Evolutionary conservation across 2,797 vertebrate species (phyloP), one percentile per base, ranked within the genome.

Genomic region (Phrynocephalus vlangalii): DNA sequence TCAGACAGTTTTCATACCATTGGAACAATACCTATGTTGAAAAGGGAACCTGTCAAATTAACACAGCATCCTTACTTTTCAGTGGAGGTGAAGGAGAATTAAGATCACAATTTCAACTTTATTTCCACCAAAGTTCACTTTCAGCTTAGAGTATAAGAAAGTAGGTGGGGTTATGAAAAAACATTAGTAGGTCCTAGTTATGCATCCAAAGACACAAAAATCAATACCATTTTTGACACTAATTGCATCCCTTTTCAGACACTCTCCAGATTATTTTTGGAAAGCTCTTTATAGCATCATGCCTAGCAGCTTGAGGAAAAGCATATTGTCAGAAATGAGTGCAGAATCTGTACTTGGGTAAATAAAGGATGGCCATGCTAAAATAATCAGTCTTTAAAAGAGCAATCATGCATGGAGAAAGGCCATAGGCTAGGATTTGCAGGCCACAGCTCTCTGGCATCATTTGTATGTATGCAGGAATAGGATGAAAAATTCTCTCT

Each of bases 191-290:
- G 56, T 66, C 67, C 48, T 8, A 28, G 73, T 73, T 79, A 86
- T 76, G 9, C 1, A n/a, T 63, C 82, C 82, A 88, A 88, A 88
- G 76, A 79, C 83, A 18, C 2, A 72, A 75, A 78, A 86, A 86
- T 67, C 75, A 82, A 56, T 76, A 87, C 20, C 60, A 50, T 75
- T 80, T 87, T 87, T 80, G 68, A 88, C 68, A 88, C 68, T 80
- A 84, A 83, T 75, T 84, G 72, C 80, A 76, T 68, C 63, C n/a
- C 70, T 52, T 88, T 84, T 38, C 82, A 88, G 79, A 73, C 20
- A 80, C n/a, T 38, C 30, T 84, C 78, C 77, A 80, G 77, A 88
- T 84, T 88, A 84, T 88, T 88, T 88, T 84, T 84, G 82, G 77
- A 80, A 73, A 80, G 70, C 70, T 84, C n/a, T 88, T 66, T 84